Evolutionary conservation across 1,140 invertebrate genomes (phyloP), one percentile per base, ranked within the genome.

Genomic region (Lepidurus couesii): DNA sequence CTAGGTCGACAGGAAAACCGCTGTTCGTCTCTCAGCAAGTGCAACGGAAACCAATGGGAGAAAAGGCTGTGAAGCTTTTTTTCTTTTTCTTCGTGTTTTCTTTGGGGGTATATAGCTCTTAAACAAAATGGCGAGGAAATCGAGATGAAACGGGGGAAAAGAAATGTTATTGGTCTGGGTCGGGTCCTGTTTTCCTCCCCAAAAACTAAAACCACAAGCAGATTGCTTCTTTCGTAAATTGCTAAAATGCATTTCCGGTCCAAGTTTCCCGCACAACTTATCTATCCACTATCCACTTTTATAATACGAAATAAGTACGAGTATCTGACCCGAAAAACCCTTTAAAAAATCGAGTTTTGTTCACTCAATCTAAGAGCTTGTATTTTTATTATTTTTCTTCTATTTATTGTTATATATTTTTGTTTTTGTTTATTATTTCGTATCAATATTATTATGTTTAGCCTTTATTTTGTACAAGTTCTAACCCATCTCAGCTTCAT

Each of bases 11-110:
- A 65, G 53, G 53, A 65, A 65, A 65, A 65, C 53, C 53, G 53
- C 53, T 65, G 53, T 65, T 65, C 21, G 53, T 65, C 53, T 65
- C 53, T 13, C 53, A 65, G 53, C 53, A 65, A 65, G 53, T 65
- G 53, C 53, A 65, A 65, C 53, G 53, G 53, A 65, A 65, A 65
- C 53, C 53, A 65, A n/a, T 16, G 53, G 34, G 34, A 65, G 53
- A 65, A 65, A 65, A 65, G 53, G 53, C 53, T 4, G 34, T 34
- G 34, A 34, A 34, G 34, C 53, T 65, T 65, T 65, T 65, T 21
- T 21, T 65, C 53, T 13, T 65, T 34, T 34, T 34, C 34, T 34
- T 34, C 3, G 1, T 34, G 34, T 34, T 34, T 34, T 34, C 34
- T 34, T 34, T 34, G 34, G 34, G 34, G 34, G 34, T 34, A 34